Base-by-base conservation (phyloP, 2,113 vertebrate species). In the Clupea harengus region DNA sequence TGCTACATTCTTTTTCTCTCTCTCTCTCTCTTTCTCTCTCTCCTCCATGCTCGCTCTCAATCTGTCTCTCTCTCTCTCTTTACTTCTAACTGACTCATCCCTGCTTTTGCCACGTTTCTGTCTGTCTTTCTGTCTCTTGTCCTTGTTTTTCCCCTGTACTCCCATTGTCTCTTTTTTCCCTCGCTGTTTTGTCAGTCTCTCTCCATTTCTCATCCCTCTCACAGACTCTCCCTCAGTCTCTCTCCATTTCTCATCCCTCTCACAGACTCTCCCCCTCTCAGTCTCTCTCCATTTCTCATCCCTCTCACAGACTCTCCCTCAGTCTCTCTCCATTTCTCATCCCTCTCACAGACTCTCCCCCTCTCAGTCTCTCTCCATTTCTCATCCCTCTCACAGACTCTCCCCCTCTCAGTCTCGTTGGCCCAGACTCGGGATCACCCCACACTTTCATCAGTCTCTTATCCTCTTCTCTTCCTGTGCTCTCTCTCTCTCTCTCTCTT, bases 251-350 rank as follows among this genome's bases (percentile, higher is more conserved):
- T n/a, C 60, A 25, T 67, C 60, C 11, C 60, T 67, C 60, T n/a
- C 60, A 6, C 49, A 2, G 49, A 13, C n/a, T 67, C n/a, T 67
- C n/a, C 25, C 9, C 28, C 25, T 22, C 20, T 25, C n/a, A n/a
- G n/a, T n/a, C n/a, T n/a, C n/a, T n/a, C n/a, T n/a, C n/a, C n/a
- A n/a, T n/a, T n/a, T 3, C 60, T 25, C 9, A 8, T 25, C n/a
- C n/a, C n/a, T 25, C 8, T n/a, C n/a, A n/a, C 64, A 25, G n/a
- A 72, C 64, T 72, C 64, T 72, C 84, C 50, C 4, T 80, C 87
- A 7, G 46, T 47, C 46, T 47, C 46, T 47, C 10, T 9, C 46
- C 10, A 9, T 47, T 6, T 47, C 6, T 47, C n/a, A n/a, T n/a
- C n/a, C n/a, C n/a, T n/a, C n/a, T n/a, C n/a, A n/a, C n/a, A n/a